Conservation (phyloP, 1,140 invertebrate genomes). For the Pseudomyrmex pallidus region DNA sequence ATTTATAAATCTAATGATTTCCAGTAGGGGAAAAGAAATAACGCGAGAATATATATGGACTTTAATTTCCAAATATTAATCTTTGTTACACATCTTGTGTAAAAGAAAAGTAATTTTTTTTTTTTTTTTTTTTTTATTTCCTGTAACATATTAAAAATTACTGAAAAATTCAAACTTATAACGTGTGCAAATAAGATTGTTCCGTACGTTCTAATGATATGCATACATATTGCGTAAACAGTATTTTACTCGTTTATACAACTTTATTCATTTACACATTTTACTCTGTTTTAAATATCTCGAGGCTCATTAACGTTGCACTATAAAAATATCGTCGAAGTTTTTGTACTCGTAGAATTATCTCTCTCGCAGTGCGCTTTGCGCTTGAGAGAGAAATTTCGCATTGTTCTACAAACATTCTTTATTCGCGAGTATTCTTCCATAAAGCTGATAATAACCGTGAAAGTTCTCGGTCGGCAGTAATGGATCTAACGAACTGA, state of each 20-base stretch:
- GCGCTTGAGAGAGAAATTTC: background rate
- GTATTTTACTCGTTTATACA: no score
- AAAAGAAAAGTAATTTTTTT: background rate
- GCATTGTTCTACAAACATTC: background rate
- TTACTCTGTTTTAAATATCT: background rate
- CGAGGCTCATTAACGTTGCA: background rate
- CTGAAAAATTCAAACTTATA: background rate
- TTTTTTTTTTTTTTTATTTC: background rate
- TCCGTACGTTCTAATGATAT: constrained; percentile 13
- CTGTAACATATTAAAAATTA: background rate
- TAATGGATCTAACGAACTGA: constrained; percentile 41
- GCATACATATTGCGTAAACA: background rate
- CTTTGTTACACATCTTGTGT: background rate
- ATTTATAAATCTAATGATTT: constrained; percentile 37
- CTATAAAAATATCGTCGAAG: background rate
- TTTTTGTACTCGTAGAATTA: constrained; percentile 15
- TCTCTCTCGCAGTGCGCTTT: background rate
- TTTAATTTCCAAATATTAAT: background rate
- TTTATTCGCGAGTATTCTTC: constrained; percentile 10
- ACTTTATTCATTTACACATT: background rate
- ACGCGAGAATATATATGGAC: background rate
- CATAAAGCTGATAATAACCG: constrained; percentile 23
- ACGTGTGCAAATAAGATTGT: no score
- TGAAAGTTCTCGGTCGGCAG: constrained; percentile 25
- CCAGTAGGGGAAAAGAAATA: background rate